Base-by-base conservation (phyloP, 2,797 vertebrate species). In the Ceyx erithaca region DNA sequence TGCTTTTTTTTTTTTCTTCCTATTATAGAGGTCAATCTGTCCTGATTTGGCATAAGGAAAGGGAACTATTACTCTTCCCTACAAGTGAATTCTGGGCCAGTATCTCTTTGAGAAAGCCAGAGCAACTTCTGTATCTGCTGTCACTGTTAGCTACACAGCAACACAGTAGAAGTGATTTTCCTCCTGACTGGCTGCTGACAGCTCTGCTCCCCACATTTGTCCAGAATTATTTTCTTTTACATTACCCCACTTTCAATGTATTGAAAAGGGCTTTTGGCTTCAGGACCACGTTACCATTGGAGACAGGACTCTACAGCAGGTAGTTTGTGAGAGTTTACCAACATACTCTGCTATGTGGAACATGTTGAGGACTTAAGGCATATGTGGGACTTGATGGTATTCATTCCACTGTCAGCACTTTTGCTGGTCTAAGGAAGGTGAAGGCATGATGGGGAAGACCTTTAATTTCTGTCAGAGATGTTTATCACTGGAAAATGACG, bases 161-260 rank as follows among this genome's bases (percentile, higher is more conserved):
- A 51, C 43, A 57, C 81, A 57, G 31, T 12, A 61, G 14, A 80
- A 45, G 66, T 78, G 58, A 58, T 28, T 75, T 63, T 77, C 54
- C 45, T 70, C 35, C 62, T 58, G n/a, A 67, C 71, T 67, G 19
- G 23, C 31, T 79, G 59, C 31, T 52, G 69, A 79, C 51, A 80
- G 30, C 21, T 62, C 55, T 62, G n/a, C 80, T 89, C 51, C 33
- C 59, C 71, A 4, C 22, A 14, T 89, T 71, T 90, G 49, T 72
- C 64, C 77, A 76, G 23, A 81, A 72, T n/a, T 6, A 58, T 89
- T 94, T 61, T 35, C 66, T 51, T 93, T 67, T 59, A 43, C 31
- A 37, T 73, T 85, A 80, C 33, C 31, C 43, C 35, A 62, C 51
- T 72, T 62, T 15, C 26, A 69, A 25, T 26, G 31, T 37, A 69